Conservation (phyloP, 2,797 vertebrate genomes). For the Clarias platycephalus region DNA sequence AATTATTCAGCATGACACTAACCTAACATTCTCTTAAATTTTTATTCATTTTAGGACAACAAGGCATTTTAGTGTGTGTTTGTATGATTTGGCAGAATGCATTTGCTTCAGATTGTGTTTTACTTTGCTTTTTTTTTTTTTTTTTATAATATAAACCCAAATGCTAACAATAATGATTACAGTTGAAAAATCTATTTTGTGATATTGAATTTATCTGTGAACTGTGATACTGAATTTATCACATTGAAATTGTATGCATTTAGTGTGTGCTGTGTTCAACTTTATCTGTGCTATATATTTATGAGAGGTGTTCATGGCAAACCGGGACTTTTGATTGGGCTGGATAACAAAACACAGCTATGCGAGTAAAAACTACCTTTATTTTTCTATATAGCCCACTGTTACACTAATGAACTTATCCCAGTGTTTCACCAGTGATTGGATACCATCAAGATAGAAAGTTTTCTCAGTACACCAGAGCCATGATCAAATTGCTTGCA, state of each 20-base stretch:
- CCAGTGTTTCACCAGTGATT: no score
- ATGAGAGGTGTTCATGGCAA: background rate
- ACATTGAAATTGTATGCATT: background rate
- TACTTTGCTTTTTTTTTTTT: background rate
- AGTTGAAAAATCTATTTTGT: background rate
- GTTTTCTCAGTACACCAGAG: no score
- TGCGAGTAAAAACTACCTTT: no score
- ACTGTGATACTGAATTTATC: background rate
- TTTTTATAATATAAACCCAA: background rate
- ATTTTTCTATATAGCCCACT: no score
- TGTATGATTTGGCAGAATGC: background rate
- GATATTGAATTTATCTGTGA: background rate
- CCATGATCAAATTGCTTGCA: no score
- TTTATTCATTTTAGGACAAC: background rate
- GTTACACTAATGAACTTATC: no score
- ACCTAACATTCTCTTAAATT: background rate
- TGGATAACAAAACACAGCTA: no score
- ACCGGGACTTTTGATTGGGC: no score
- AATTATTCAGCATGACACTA: background rate
- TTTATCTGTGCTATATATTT: conserved; percentile 47
- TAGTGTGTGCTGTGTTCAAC: conserved; percentile 43
- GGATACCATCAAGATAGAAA: no score
- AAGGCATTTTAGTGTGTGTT: background rate
- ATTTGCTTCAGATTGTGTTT: background rate
- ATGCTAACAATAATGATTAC: background rate